Percentiles rank a stretch among this genome's conserved stretches.
These are phyloP conservation scores for Nannospalax galili DNA, from an alignment of 2,113 vertebrate genomes.

Conservation along the genomic window DNA sequence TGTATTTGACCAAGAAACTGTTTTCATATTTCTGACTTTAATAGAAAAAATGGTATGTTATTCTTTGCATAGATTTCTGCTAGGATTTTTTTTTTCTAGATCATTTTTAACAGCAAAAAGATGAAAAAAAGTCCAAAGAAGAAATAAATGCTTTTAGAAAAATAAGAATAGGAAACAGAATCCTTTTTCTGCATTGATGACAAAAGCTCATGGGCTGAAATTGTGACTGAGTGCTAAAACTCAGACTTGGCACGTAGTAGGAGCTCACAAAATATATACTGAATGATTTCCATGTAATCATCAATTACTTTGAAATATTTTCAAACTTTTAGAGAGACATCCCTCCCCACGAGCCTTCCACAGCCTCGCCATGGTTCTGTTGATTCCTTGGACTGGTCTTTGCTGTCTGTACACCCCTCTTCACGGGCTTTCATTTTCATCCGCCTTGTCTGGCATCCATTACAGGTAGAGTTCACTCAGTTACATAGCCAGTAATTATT, in stretches of 20 bases:
- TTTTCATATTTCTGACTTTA: neutral
- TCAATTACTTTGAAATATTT: constrained; percentile 6
- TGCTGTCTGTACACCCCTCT: neutral
- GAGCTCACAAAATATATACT: neutral
- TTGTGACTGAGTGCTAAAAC: neutral
- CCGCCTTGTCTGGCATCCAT: constrained; percentile 10
- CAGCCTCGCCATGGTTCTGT: neutral
- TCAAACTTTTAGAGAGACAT: constrained; percentile 1
- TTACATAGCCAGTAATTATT: constrained; percentile 45
- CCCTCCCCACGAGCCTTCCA: neutral
- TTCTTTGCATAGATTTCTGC: constrained; percentile 25
- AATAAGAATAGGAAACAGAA: neutral
- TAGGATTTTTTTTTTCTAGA: neutral
- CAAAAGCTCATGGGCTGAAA: constrained; percentile 29
- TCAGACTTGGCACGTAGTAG: neutral
- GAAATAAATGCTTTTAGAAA: constrained; percentile 20
- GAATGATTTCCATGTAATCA: neutral
- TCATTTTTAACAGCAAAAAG: neutral
- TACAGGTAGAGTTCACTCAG: constrained; percentile 39
- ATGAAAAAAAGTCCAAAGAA: neutral
- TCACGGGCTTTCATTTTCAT: neutral
- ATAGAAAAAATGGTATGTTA: neutral
- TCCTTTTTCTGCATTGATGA: neutral
- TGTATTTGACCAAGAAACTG: constrained; percentile 17
- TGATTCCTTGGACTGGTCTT: neutral